Evolutionary conservation across 2,113 vertebrate genomes (phyloP), one percentile per base, ranked within the genome.

Genomic region (Silurus asotus): DNA sequence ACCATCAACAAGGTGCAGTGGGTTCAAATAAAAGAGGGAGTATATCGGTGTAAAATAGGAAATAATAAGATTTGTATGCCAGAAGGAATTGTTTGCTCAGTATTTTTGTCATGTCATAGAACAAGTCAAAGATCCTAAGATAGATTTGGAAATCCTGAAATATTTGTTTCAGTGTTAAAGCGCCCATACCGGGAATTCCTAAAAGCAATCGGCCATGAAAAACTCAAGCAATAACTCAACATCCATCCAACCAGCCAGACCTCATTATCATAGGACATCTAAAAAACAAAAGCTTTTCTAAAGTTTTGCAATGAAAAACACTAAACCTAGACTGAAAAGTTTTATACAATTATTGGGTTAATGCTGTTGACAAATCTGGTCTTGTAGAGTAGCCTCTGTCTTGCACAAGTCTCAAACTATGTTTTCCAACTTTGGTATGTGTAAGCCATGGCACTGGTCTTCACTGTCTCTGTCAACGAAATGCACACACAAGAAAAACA

Each of bases 211-310:
- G 51, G 58, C 77, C 61, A 72, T 81, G 69, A 81, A 58, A 75
- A 77, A 72, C 25, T 28, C 3, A 51, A 82, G 70, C 86, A 69
- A 69, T 80, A 56, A 28, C 81, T 28, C 81, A 74, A 76, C 48
- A 65, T 70, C 83, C 48, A 65, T 70, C 83, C 74, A 77, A 88
- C 81, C 56, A 82, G 87, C 28, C 48, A 8, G 67, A 81, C 86
- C 15, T 74, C 82, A 89, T 86, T 89, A 67, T 85, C 49, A 53
- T 28, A 62, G 59, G 58, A 72, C 55, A 59, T 51, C 13, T 55
- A 76, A 67, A 55, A 72, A 53, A 75, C 65, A 84, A 25, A 25
- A 56, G 45, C 45, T 53, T 81, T 69, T 85, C 37, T 51, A 28
- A 77, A 23, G 6, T 28, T 75, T 53, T 6, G 19, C 9, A 25